A percentile compares a stretch with the other conserved stretches of the same genome.
Evolutionary conservation across 2,113 vertebrate genomes (phyloP).

Genomic region (Crypturellus undulatus): DNA sequence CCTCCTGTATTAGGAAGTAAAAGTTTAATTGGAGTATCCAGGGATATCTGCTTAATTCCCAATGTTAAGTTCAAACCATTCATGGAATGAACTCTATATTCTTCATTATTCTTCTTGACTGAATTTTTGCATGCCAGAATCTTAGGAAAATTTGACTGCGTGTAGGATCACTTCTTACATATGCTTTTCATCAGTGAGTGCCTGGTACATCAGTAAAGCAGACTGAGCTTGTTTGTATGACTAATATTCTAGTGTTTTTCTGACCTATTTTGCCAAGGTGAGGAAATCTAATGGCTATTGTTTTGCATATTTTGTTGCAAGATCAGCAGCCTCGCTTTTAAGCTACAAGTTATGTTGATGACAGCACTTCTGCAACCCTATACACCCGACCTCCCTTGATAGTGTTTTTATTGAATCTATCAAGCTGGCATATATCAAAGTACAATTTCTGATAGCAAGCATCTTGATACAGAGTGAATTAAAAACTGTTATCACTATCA

Average conservation of each 20-base stretch:
- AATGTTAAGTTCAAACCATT: background rate
- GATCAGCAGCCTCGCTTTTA: slow-evolving; percentile 31
- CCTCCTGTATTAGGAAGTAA: background rate
- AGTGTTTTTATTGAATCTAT: slow-evolving; percentile 69
- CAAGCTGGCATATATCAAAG: slow-evolving; percentile 62
- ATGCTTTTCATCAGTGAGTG: background rate
- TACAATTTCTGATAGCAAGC: slow-evolving; percentile 67
- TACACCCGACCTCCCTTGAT: slow-evolving; percentile 30
- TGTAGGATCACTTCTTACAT: background rate
- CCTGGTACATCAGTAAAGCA: background rate
- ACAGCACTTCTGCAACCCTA: background rate
- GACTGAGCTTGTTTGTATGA: background rate
- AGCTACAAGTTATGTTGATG: slow-evolving; percentile 39
- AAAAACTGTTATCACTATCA: slow-evolving; percentile 26
- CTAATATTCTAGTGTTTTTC: background rate
- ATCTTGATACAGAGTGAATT: slow-evolving; percentile 60
- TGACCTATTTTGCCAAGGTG: slow-evolving; percentile 8
- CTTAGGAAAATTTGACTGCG: background rate
- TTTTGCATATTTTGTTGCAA: slow-evolving; percentile 36
- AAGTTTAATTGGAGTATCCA: rapidly evolving
- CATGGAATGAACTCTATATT: background rate
- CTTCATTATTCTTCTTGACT: background rate
- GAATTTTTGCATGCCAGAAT: background rate
- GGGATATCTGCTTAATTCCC: background rate
- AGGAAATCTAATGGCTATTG: slow-evolving; percentile 19